Evolutionary conservation across 2,113 vertebrate genomes (phyloP), one percentile per base, ranked within the genome.

Genomic region (Zosterops lateralis): DNA sequence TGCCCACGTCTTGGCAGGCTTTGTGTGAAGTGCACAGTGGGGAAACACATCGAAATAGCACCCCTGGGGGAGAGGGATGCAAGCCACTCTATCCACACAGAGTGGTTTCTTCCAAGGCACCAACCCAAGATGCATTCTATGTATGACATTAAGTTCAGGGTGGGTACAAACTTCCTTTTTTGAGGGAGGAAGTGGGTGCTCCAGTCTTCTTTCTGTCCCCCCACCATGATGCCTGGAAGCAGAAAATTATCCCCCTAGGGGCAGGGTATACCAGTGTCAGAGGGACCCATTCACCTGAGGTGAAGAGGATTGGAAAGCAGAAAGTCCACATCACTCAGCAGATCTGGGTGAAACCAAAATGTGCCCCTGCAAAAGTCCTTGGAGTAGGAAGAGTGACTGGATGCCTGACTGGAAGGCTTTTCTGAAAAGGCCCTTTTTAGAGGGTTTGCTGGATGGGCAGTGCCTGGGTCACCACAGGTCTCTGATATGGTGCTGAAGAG

Each of bases 41-140:
- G 44, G 45, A 76, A 74, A 61, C 1, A 2, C 0, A 0, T 19
- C 0, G 0, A 40, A 86, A 50, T 4, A 64, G 24, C 36, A 71
- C 3, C 38, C 17, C 9, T 38, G 56, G 74, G 42, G 42, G 3
- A 61, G 21, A 80, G 25, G 25, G 21, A 24, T 73, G 40, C 36
- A 38, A 92, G 32, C 7, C 40, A 28, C 10, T 48, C 72, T 65
- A 19, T 8, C 28, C 9, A 25, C 18, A 16, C 36, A 50, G 61
- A 48, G 0, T 28, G 50, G 40, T 28, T 94, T 73, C 58, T 50
- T 14, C 38, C 20, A 17, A 61, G 22, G 28, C 7, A 24, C 32
- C 34, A 16, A 42, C 7, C 54, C 2, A 1, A 64, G 29, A 24
- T 40, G 24, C 4, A 4, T 56, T 62, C 13, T 28, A 38, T n/a